Percentiles rank a stretch among this genome's conserved stretches.
Conservation (phyloP, 2,888 invertebrate genomes). For the Tiphia femorata region DNA sequence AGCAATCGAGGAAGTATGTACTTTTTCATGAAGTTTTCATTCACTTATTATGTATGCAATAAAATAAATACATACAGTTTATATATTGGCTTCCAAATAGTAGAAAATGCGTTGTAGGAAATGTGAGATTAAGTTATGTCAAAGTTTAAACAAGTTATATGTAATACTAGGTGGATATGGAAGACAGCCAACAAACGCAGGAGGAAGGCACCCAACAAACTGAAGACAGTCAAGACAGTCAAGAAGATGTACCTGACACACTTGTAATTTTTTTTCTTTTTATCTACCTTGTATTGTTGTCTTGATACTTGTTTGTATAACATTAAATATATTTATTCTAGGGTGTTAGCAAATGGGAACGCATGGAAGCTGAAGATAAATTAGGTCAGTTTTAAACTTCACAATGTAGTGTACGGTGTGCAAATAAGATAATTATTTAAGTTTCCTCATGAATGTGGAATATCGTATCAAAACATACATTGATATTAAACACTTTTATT, state of each 20-base stretch:
- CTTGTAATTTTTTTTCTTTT: constrained; percentile 43
- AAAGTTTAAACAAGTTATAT: too few relatives aligned
- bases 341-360: constrained; percentile 66
- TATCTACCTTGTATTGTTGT: constrained; percentile 15
- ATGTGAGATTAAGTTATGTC: too few relatives aligned
- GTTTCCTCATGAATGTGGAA: constrained; percentile 6
- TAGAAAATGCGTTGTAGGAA: too few relatives aligned
- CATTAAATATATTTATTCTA: constrained; percentile 34
- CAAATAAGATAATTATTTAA: neutral
- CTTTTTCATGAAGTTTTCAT: too few relatives aligned
- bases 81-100: too few relatives aligned
- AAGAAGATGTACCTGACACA: constrained; percentile 52
- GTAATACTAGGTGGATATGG: constrained; percentile 62
- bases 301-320: neutral
- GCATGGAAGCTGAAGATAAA: constrained; percentile 66
- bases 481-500: constrained; percentile 51
- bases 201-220: constrained; percentile 40
- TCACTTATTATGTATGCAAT: too few relatives aligned
- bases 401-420: neutral
- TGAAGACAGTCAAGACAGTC: constrained; percentile 65
- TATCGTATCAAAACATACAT: constrained; percentile 4
- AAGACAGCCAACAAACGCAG: constrained; percentile 49
- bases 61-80: too few relatives aligned
- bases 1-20: constrained; percentile 80
- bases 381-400: constrained; percentile 50